These are phyloP conservation scores for Dipodomys stephensi DNA, from an alignment of 2,113 vertebrate species.

Conservation along the genomic window DNA sequence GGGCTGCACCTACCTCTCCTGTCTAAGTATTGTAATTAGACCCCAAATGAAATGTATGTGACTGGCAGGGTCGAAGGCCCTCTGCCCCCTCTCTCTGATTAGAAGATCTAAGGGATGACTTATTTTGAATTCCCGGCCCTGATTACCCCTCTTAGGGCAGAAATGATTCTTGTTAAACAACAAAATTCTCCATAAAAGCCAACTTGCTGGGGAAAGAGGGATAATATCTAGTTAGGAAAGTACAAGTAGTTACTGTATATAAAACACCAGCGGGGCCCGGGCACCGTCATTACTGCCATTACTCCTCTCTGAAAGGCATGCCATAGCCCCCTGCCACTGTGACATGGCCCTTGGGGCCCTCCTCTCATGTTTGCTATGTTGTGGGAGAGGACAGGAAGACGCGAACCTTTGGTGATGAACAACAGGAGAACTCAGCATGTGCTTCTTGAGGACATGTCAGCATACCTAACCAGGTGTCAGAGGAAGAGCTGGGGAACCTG, in stretches of 20 bases:
- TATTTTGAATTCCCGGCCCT: slow-evolving; percentile 59
- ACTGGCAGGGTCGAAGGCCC: slow-evolving; percentile 19
- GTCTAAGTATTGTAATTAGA: slow-evolving; percentile 71
- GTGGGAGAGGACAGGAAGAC: background rate
- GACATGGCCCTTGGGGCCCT: accelerated
- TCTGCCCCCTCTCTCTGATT: slow-evolving; percentile 42
- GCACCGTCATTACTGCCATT: background rate
- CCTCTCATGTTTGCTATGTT: background rate
- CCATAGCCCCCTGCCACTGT: background rate
- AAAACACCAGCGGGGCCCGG: background rate
- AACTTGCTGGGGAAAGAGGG: slow-evolving; percentile 55
- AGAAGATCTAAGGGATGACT: slow-evolving; percentile 63
- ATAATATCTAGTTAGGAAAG: slow-evolving; percentile 68
- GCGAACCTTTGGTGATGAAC: accelerated
- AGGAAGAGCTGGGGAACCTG: background rate
- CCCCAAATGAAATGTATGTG: slow-evolving; percentile 5
- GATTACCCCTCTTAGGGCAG: slow-evolving; percentile 24
- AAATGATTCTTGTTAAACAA: slow-evolving; percentile 68
- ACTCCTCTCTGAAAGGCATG: background rate
- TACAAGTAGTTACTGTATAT: slow-evolving; percentile 31
- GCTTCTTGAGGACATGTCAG: background rate
- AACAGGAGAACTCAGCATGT: accelerated
- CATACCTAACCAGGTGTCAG: background rate
- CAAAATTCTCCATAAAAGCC: slow-evolving; percentile 67
- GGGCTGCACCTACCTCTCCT: slow-evolving; percentile 44